These are phyloP conservation scores for Calypte anna DNA, from an alignment of 2,113 vertebrate genomes.

Conservation along the genomic window DNA sequence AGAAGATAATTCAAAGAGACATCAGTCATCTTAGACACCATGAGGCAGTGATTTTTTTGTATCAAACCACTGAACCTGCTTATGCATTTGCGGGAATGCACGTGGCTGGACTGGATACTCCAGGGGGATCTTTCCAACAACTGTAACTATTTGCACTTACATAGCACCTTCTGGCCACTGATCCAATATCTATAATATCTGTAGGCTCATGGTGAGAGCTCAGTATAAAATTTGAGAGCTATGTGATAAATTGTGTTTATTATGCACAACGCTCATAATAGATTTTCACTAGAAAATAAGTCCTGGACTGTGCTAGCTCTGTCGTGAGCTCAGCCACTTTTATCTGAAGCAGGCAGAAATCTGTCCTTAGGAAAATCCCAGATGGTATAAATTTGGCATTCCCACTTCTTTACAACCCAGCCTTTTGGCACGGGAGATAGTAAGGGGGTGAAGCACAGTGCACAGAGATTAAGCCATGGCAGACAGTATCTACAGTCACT, in stretches of 20 bases:
- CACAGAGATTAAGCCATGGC: neutral
- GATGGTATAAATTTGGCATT: slow-evolving; percentile 31
- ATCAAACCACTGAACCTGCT: slow-evolving; percentile 4
- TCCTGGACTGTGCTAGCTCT: neutral
- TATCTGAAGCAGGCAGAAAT: slow-evolving; percentile 14
- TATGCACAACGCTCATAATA: neutral
- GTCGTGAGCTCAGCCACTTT: neutral
- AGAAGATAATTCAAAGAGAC: slow-evolving; percentile 53
- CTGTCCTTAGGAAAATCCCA: neutral
- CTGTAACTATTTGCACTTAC: slow-evolving; percentile 31
- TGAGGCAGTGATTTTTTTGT: slow-evolving; percentile 21
- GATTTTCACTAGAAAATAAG: neutral
- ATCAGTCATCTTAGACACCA: slow-evolving; percentile 42
- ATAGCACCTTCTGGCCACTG: neutral
- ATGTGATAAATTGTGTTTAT: slow-evolving; percentile 1
- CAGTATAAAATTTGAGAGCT: neutral
- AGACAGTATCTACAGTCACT: neutral
- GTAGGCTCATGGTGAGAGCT: neutral
- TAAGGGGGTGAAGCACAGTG: neutral
- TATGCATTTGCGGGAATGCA: slow-evolving; percentile 30
- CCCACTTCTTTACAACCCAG: neutral
- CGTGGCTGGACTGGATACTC: neutral
- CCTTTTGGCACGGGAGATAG: neutral
- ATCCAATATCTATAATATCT: slow-evolving; percentile 7
- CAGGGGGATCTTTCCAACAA: slow-evolving; percentile 27